Percentiles rank a stretch among this genome's conserved stretches.
phyloP scores from a whole-genome alignment of 2,113 vertebrate genomes.

The Microtus pennsylvanicus region DNA sequence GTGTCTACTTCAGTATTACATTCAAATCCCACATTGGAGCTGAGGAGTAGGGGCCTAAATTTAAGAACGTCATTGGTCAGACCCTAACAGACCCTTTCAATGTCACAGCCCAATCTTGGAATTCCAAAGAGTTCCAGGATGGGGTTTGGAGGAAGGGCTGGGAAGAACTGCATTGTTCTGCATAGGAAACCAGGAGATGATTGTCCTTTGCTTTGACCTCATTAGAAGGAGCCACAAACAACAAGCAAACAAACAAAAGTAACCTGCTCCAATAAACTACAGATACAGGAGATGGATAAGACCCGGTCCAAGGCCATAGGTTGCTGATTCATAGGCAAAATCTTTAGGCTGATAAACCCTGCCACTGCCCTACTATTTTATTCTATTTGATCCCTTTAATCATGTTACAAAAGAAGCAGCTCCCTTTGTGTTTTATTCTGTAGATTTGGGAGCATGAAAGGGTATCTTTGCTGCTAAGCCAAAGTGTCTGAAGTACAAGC shows the following conservation, averaged over 20 bases:
- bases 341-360: background rate
- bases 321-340: background rate
- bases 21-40: background rate
- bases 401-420: background rate
- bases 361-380: background rate
- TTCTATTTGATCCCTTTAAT: background rate
- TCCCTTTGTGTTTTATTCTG: background rate
- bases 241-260: background rate
- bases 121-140: background rate
- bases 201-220: background rate
- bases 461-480: background rate
- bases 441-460: background rate
- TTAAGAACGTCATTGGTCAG: slow-evolving; percentile 1
- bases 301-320: background rate
- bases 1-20: background rate
- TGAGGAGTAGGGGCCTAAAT: background rate
- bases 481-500: background rate
- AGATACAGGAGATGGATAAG: background rate
- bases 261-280: background rate
- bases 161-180: background rate
- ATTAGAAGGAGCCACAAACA: background rate
- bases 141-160: background rate
- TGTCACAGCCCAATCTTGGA: background rate
- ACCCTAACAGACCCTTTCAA: background rate
- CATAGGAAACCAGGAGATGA: background rate